phyloP scores from a whole-genome alignment of 2,797 vertebrate genomes.

The Sebastes ruberrimus region DNA sequence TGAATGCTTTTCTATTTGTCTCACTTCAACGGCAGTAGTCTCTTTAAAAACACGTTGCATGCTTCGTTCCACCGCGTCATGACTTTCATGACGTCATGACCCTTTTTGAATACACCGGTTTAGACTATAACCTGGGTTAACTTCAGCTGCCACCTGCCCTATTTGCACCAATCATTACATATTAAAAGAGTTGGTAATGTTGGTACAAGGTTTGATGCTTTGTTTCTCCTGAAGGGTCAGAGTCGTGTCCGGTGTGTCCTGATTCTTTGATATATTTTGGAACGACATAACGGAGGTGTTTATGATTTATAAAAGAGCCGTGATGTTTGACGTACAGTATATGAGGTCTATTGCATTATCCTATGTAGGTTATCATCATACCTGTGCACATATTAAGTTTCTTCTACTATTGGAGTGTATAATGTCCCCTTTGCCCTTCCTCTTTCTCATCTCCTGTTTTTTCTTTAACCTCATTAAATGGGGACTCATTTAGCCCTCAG shows the following conservation, averaged over 20 bases:
- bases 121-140: neutral
- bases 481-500: constrained; percentile 29
- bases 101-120: neutral
- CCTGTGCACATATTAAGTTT: neutral
- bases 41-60: too few relatives aligned
- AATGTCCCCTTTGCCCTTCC: constrained; percentile 25
- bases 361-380: neutral
- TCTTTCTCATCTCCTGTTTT: constrained; percentile 12
- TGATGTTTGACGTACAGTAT: neutral
- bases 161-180: neutral
- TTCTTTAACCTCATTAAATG: constrained; percentile 30
- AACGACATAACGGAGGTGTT: constrained; percentile 9
- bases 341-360: neutral
- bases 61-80: neutral
- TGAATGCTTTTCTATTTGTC: too few relatives aligned
- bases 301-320: neutral
- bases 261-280: neutral
- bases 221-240: neutral
- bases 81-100: too few relatives aligned
- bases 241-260: neutral
- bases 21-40: neutral
- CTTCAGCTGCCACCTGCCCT: too few relatives aligned
- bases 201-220: neutral
- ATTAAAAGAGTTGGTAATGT: neutral
- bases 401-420: constrained; percentile 31